Percentiles rank a stretch among this genome's conserved stretches.
phyloP scores from a whole-genome alignment of 2,888 invertebrate species.

The Tupiocoris notatus region DNA sequence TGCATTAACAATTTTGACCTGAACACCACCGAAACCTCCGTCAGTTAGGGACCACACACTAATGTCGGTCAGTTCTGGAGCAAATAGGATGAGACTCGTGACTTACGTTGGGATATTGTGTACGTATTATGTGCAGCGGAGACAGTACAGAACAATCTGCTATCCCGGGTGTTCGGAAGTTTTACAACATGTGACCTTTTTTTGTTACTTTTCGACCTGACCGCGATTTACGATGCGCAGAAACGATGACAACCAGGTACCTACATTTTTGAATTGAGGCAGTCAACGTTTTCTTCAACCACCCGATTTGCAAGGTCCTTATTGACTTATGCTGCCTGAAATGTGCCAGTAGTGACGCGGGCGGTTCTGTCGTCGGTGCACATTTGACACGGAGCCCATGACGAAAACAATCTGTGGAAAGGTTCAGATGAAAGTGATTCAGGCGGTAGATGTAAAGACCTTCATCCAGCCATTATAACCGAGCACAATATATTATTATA shows the following conservation, averaged over 20 bases:
- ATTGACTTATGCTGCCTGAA: background rate
- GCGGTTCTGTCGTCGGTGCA: background rate
- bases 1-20: background rate
- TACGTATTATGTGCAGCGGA: background rate
- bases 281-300: background rate
- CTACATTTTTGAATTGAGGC: background rate
- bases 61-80: background rate
- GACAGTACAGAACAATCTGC: background rate
- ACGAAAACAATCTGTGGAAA: no score
- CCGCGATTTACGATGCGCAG: background rate
- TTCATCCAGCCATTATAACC: no score
- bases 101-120: background rate
- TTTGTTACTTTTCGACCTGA: background rate
- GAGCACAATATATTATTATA: no score
- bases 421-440: no score
- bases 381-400: background rate
- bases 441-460: no score
- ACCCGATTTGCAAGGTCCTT: background rate
- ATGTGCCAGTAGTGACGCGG: background rate
- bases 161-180: background rate
- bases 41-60: background rate
- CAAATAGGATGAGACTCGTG: background rate
- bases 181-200: background rate
- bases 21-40: background rate
- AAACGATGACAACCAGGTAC: background rate